phyloP scores from a whole-genome alignment of 2,797 vertebrate genomes.

The Brachymystax lenok region DNA sequence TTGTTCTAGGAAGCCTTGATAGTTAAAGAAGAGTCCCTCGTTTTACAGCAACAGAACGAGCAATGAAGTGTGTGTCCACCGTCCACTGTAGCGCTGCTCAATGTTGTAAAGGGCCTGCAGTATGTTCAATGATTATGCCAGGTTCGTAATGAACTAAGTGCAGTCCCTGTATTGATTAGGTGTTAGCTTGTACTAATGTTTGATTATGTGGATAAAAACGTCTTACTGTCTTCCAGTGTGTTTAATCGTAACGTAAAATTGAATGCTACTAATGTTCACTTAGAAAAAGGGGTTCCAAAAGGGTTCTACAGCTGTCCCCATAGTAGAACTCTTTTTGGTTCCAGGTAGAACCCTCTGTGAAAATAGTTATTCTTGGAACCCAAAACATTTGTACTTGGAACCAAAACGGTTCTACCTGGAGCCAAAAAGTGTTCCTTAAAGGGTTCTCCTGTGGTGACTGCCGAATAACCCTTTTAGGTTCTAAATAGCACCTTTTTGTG shows the following conservation, averaged over 20 bases:
- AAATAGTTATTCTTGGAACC: too few relatives aligned
- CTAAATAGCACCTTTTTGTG: background rate
- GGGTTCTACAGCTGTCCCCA: too few relatives aligned
- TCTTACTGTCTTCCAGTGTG: conserved; percentile 16
- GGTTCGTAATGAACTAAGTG: background rate
- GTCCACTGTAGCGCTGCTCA: background rate
- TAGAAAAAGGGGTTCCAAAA: too few relatives aligned
- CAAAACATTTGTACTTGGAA: too few relatives aligned
- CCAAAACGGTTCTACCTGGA: too few relatives aligned
- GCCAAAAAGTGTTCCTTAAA: too few relatives aligned
- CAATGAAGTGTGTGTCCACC: background rate
- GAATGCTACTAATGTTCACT: background rate
- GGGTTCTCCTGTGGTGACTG: too few relatives aligned
- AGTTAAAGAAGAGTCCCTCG: background rate
- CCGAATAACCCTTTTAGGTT: too few relatives aligned
- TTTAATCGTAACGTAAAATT: conserved; percentile 8
- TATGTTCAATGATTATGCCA: conserved; percentile 3
- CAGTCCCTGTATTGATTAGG: background rate
- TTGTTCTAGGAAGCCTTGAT: background rate
- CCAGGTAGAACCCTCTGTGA: too few relatives aligned
- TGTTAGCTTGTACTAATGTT: conserved; percentile 12
- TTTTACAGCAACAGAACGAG: background rate
- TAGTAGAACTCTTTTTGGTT: too few relatives aligned
- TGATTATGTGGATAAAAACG: conserved; percentile 14
- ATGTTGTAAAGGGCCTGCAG: background rate